Percentiles rank a stretch among this genome's conserved stretches.
phyloP scores from a whole-genome alignment of 2,113 vertebrate genomes.

The Mesoclemmys tuberculata region DNA sequence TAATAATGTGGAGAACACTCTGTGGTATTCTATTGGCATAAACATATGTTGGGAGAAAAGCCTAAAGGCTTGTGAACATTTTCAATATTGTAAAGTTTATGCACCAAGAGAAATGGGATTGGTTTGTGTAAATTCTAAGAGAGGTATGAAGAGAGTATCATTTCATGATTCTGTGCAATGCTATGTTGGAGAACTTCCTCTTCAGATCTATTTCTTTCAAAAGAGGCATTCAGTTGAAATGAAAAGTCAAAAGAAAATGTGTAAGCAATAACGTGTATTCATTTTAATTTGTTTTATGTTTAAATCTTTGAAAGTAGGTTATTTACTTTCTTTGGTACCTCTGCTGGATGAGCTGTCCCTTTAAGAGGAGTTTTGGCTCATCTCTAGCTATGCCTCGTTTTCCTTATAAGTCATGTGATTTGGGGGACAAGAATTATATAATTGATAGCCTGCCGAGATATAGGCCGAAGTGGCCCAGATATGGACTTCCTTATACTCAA shows the following conservation, averaged over 20 bases:
- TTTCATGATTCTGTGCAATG: background rate
- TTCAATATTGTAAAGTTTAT: background rate
- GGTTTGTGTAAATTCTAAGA: background rate
- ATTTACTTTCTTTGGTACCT: background rate
- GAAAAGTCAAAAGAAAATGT: background rate
- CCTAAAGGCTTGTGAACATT: slow-evolving; percentile 21
- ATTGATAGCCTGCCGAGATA: background rate
- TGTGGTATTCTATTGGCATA: slow-evolving; percentile 17
- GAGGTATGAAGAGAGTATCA: accelerated
- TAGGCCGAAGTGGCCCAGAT: background rate
- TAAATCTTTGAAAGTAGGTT: background rate
- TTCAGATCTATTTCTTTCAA: background rate
- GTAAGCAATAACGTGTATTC: background rate
- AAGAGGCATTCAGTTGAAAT: background rate
- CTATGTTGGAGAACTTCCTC: background rate
- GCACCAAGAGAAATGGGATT: background rate
- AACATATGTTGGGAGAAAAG: slow-evolving; percentile 40
- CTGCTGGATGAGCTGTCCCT: background rate
- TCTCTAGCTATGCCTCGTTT: background rate
- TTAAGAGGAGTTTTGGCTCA: background rate
- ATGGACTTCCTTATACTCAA: background rate
- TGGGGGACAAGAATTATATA: background rate
- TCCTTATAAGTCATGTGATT: background rate
- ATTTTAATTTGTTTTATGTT: background rate
- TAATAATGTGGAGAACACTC: slow-evolving; percentile 19